Base-by-base conservation (phyloP, 1,140 invertebrate species). In the Dolichoris vasculosae region DNA sequence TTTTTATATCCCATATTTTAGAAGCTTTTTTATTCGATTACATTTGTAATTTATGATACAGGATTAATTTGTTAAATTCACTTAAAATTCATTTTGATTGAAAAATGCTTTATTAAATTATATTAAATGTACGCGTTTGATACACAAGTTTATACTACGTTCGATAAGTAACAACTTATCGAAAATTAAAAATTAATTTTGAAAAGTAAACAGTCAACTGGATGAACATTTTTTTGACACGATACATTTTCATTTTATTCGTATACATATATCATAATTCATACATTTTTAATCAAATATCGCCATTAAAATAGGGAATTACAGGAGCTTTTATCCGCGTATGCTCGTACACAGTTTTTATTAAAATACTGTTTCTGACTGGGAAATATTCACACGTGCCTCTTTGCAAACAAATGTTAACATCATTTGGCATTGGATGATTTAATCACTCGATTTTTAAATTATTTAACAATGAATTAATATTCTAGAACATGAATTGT, bases 301-400 rank as follows among this genome's bases (percentile, higher is more conserved):
- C 30, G n/a, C 17, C 48, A 51, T 46, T 46, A 55, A 23, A 55
- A 32, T n/a, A n/a, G 46, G 55, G 38, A 77, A 55, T 77, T 77
- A 76, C 20, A 48, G 11, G 26, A 59, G 17, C 38, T 32, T 38
- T 75, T 32, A 8, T 43, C 13, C 64, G 26, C 43, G 17, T 64
- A 80, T 38, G 67, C 1, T 30, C 38, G 2, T 77, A 32, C n/a
- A 30, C 43, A 23, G 32, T 38, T 75, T 46, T 59, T 30, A n/a
- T 35, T 77, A 81, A 43, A 76, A 46, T 63, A 77, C 35, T 35
- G 17, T 48, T 67, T 77, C 30, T 30, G 17, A 83, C 59, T 67
- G 7, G 48, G 2, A 51, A 48, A 43, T 55, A 77, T 48, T 64
- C 73, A 55, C 81, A 83, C 81, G 46, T 83, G 43, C 64, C 79